phyloP scores from a whole-genome alignment of 2,797 vertebrate species.

The Paramormyrops hopkinsi region DNA sequence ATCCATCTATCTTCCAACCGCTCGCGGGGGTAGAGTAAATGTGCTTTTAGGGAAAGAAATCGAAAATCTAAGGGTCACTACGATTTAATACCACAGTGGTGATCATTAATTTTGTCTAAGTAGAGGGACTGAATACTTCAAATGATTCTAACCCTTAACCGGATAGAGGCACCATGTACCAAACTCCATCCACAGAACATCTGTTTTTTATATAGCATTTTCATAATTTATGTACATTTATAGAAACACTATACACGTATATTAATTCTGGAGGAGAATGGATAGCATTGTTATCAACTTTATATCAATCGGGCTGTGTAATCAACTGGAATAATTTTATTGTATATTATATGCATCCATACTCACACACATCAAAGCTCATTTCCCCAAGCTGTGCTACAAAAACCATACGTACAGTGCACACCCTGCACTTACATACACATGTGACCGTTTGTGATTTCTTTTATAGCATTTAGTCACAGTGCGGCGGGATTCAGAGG shows the following conservation, averaged over 20 bases:
- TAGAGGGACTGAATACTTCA: neutral
- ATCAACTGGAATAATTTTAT: neutral
- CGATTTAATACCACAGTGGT: neutral
- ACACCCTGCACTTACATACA: slow-evolving; percentile 21
- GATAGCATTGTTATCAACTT: neutral
- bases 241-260: neutral
- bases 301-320: neutral
- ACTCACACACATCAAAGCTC: neutral
- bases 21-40: neutral
- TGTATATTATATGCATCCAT: neutral
- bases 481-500: neutral
- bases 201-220: neutral
- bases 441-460: neutral
- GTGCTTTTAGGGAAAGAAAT: neutral
- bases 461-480: neutral
- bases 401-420: neutral
- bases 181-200: neutral
- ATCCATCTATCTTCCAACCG: neutral
- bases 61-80: neutral
- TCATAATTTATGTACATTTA: neutral
- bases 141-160: neutral
- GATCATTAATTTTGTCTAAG: slow-evolving; percentile 6
- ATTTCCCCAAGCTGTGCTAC: neutral
- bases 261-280: neutral
- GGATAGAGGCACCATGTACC: neutral